These are phyloP conservation scores for Dermochelys coriacea DNA, from an alignment of 2,797 vertebrate species.

Conservation along the genomic window DNA sequence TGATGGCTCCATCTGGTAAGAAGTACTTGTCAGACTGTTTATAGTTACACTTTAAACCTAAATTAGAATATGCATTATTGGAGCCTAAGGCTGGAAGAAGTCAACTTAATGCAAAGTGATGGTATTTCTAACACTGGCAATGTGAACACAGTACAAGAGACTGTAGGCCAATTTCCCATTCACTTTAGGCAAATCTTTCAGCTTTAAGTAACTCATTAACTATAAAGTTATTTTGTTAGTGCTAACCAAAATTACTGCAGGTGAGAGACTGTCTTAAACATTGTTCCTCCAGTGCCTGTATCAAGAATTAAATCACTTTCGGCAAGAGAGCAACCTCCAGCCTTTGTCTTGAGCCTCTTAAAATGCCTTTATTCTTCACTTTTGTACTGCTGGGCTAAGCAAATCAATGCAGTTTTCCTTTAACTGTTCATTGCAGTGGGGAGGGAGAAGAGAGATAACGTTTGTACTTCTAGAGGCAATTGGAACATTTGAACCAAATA, in stretches of 20 bases:
- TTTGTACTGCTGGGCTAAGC: neutral
- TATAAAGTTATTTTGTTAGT: neutral
- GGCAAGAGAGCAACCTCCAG: neutral
- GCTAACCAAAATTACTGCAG: neutral
- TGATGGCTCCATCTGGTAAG: constrained; percentile 13
- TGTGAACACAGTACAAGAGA: neutral
- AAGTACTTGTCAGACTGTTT: neutral
- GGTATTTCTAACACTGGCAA: neutral
- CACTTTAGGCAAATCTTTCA: neutral
- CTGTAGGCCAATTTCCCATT: neutral
- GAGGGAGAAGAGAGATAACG: neutral
- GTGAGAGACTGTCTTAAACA: neutral
- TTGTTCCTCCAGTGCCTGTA: neutral
- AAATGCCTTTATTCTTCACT: neutral
- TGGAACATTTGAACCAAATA: neutral
- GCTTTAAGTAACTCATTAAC: rapidly evolving
- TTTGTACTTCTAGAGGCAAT: neutral
- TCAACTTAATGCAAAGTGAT: neutral
- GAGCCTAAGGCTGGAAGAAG: neutral
- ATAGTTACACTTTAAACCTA: neutral
- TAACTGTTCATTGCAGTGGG: neutral
- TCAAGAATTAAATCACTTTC: neutral
- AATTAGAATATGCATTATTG: neutral
- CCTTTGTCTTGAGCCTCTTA: neutral
- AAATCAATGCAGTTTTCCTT: constrained; percentile 8